Conservation (phyloP, 2,113 vertebrate species). For the Stercorarius parasiticus region DNA sequence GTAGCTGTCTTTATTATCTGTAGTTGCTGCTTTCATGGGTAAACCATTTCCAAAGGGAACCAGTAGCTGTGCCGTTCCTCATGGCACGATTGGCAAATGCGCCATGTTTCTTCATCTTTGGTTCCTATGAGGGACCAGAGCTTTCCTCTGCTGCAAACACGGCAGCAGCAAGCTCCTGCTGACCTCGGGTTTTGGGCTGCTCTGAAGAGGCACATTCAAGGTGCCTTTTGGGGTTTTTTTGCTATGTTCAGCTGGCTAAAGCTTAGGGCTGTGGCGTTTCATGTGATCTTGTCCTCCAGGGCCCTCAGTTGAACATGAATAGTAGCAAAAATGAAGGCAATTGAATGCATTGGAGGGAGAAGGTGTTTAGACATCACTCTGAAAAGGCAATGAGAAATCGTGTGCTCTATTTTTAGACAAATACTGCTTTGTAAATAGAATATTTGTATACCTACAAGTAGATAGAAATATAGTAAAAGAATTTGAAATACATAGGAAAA, state of each 20-base stretch:
- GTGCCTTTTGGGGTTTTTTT: not conserved
- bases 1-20: not conserved
- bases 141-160: not conserved
- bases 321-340: not conserved
- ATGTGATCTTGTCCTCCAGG: not conserved
- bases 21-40: not conserved
- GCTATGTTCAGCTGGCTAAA: not conserved
- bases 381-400: not conserved
- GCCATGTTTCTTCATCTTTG: accelerated
- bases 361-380: not conserved
- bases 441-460: conserved; percentile 11
- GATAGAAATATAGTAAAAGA: not conserved
- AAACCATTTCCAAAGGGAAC: conserved; percentile 16
- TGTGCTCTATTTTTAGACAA: conserved; percentile 31
- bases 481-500: conserved; percentile 8
- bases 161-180: not conserved
- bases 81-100: not conserved
- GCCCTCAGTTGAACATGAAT: not conserved
- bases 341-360: not conserved
- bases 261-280: not conserved
- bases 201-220: not conserved
- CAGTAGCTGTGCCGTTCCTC: not conserved
- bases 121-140: not conserved
- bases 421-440: conserved; percentile 31
- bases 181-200: not conserved